Base-by-base conservation (phyloP, 2,797 vertebrate genomes). In the Potorous gilbertii region DNA sequence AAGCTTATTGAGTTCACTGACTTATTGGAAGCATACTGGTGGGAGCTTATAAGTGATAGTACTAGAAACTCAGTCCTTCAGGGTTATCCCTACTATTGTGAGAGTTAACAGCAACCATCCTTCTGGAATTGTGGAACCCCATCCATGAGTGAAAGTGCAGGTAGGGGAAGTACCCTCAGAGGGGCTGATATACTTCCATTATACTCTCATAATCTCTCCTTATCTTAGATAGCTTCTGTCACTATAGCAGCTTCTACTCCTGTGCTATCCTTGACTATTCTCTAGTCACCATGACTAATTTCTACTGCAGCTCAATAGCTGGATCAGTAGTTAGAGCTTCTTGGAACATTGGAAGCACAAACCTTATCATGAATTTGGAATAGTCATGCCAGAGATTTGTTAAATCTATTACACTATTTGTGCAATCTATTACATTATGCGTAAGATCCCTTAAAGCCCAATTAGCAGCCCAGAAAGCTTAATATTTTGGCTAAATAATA, bases 401-500 rank as follows among this genome's bases (percentile, higher is more conserved):
- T 92, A 87, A 46, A 87, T 46, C 24, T 92, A 46, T 96, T 92
- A 81, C 55, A 59, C 21, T 6, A 46, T 46, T 81, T 40, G 66
- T 81, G 40, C 66, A 40, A 24, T 81, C n/a, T 40, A 40, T 93
- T 91, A 90, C 2, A 56, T 54, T 50, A 16, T 29, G 21, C 12
- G 74, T 27, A 28, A 3, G 90, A 92, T 92, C 90, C 40, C 95
- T 92, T 56, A 91, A 87, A 90, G 31, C 55, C 24, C 46, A 55
- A 52, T 13, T 27, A 34, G 93, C 94, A 95, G 90, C 3, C 90
- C 55, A 92, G 27, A 28, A 92, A 90, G 91, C 50, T 46, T 87
- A 56, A 50, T 93, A 92, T 62, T 94, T 54, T 97, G 95, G 81
- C 50, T 94, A 34, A 74, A 54, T 90, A 89, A 90, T 93, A 96